A percentile compares a stretch with the other conserved stretches of the same genome.
Conservation (phyloP, 2,797 vertebrate species). For the Taeniopygia guttata region DNA sequence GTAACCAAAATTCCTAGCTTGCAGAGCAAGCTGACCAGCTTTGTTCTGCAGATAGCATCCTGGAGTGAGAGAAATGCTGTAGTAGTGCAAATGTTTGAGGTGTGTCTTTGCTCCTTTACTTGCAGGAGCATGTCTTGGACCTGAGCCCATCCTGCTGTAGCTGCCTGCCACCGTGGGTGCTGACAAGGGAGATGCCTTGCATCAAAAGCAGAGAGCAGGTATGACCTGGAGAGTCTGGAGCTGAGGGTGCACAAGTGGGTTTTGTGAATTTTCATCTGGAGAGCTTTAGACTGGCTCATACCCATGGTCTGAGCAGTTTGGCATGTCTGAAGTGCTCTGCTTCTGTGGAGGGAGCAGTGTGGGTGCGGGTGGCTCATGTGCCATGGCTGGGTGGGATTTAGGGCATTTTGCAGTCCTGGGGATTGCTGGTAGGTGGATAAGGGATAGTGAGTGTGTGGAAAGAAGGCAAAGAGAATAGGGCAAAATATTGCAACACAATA, state of each 20-base stretch:
- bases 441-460: not conserved
- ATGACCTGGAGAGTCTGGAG: rapidly evolving
- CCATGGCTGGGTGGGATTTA: not conserved
- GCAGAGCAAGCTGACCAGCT: not conserved
- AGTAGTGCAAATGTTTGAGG: not conserved
- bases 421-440: not conserved
- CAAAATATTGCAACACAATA: rapidly evolving
- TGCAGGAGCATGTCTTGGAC: not conserved
- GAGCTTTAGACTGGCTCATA: not conserved
- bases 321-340: not conserved
- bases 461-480: not conserved
- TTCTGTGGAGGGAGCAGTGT: not conserved
- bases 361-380: rapidly evolving
- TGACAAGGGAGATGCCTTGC: not conserved
- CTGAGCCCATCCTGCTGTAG: not conserved
- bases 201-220: not conserved
- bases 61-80: not conserved
- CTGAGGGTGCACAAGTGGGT: not conserved
- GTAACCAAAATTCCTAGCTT: not conserved
- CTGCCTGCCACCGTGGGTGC: not conserved
- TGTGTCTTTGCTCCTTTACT: not conserved
- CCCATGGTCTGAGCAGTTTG: rapidly evolving
- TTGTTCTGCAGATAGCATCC: not conserved
- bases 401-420: not conserved
- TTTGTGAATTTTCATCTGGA: not conserved